phyloP scores from a whole-genome alignment of 2,113 vertebrate genomes.

The Brachirus orientalis region DNA sequence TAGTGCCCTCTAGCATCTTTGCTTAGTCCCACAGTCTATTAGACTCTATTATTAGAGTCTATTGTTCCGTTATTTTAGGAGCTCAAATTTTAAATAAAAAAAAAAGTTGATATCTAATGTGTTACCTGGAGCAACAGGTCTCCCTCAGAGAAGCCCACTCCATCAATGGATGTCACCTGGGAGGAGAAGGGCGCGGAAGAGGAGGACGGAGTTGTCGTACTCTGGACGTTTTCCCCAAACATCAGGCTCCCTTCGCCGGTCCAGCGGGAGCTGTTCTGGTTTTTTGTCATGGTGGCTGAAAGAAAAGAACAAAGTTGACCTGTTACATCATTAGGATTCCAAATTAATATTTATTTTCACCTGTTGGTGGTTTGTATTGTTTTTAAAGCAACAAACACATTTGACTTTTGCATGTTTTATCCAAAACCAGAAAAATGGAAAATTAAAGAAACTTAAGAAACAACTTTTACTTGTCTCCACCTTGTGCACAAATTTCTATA shows the following conservation, averaged over 20 bases:
- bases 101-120: too few species aligned
- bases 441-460: neutral
- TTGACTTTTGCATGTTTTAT: neutral
- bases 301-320: neutral
- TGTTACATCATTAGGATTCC: neutral
- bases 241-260: constrained; percentile 28
- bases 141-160: constrained; percentile 81
- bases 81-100: too few species aligned
- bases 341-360: neutral
- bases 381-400: too few species aligned
- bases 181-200: neutral
- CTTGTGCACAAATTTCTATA: too few species aligned
- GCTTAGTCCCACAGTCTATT: neutral
- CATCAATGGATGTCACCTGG: constrained; percentile 43
- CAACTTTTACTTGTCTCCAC: constrained; percentile 16
- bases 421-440: constrained; percentile 10
- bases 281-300: constrained; percentile 76
- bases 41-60: too few species aligned
- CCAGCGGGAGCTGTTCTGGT: constrained; percentile 45
- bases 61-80: too few species aligned
- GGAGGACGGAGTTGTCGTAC: neutral
- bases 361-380: neutral
- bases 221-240: constrained; percentile 46
- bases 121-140: constrained; percentile 86
- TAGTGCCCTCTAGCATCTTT: too few species aligned